Conservation (phyloP, 2,113 vertebrate species). For the Cololabis saira region DNA sequence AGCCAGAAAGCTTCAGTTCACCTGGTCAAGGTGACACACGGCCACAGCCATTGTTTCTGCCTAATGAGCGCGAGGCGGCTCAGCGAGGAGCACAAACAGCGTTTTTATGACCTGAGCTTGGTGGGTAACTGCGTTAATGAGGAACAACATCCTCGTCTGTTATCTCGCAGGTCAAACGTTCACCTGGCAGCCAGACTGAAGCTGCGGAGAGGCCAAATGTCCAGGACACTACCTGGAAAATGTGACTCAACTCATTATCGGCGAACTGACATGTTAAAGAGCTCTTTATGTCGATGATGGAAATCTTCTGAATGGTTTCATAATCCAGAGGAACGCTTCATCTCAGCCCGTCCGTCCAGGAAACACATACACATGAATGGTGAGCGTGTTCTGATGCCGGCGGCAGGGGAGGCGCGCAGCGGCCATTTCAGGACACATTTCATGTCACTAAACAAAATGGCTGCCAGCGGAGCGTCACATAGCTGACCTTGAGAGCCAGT, state of each 20-base stretch:
- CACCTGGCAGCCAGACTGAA: constrained; percentile 21
- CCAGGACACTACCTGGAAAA: too few relatives aligned
- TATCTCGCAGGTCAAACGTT: constrained; percentile 56
- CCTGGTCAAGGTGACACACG: background rate
- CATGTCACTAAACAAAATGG: constrained; percentile 59
- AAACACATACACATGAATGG: too few relatives aligned
- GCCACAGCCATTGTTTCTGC: background rate
- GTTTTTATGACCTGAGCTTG: constrained; percentile 16
- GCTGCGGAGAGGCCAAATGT: background rate
- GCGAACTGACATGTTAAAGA: too few relatives aligned
- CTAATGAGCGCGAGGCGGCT: too few relatives aligned
- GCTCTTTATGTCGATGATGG: too few relatives aligned
- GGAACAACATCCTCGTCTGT: constrained; percentile 50
- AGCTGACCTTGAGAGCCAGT: background rate
- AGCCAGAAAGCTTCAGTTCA: too few relatives aligned
- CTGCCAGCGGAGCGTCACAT: background rate
- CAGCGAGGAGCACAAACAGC: too few relatives aligned
- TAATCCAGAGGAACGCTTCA: too few relatives aligned
- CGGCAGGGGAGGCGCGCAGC: background rate
- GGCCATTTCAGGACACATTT: constrained; percentile 56
- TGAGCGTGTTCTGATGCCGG: too few relatives aligned
- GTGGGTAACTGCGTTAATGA: constrained; percentile 29
- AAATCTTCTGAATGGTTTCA: too few relatives aligned
- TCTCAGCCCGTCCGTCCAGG: too few relatives aligned
- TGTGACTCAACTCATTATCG: too few relatives aligned